Evolutionary conservation across 2,888 invertebrate genomes (phyloP), one percentile per base, ranked within the genome.

Genomic region (Drosophila cracens): DNA sequence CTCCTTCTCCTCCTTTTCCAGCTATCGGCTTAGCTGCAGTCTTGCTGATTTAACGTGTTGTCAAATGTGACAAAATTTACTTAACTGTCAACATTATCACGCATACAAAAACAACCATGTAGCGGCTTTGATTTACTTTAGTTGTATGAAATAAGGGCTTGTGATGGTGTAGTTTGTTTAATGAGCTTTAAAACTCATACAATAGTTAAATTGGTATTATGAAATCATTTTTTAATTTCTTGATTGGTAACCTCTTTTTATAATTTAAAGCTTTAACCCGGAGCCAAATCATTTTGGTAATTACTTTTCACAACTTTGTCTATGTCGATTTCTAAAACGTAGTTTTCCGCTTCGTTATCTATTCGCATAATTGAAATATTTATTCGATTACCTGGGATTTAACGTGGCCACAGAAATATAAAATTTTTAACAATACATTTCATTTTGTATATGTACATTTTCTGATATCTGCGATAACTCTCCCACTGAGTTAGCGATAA

Each of bases 11-110:
- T 43, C 7, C 8, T 21, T 7, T 18, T 29, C 11, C 56, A 43
- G 52, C 52, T 62, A 34, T 63, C 33, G 56, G 36, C 63, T 46
- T 51, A 66, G 72, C 53, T 36, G 56, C 58, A 52, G 51, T n/a
- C 18, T 67, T 62, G 49, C 75, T 76, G 84, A 76, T 74, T 87
- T 89, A 89, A 90, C 86, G 89, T 89, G 90, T 84, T 90, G 90
- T 88, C 79, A 89, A 90, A 90, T 89, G 89, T 88, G 89, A 90
- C 88, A 81, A 89, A 90, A 89, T 89, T 83, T 90, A 90, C 83
- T 87, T 89, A 90, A 90, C 90, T 84, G 86, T 76, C 86, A 76
- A 74, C 83, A 90, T 88, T 86, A 88, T 79, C 88, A 83, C 75
- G 79, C 79, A 72, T 76, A 74, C 82, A 71, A 36, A 65, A 66